These are phyloP conservation scores for Napeogenes inachia DNA, from an alignment of 2,888 invertebrate genomes.

Conservation along the genomic window DNA sequence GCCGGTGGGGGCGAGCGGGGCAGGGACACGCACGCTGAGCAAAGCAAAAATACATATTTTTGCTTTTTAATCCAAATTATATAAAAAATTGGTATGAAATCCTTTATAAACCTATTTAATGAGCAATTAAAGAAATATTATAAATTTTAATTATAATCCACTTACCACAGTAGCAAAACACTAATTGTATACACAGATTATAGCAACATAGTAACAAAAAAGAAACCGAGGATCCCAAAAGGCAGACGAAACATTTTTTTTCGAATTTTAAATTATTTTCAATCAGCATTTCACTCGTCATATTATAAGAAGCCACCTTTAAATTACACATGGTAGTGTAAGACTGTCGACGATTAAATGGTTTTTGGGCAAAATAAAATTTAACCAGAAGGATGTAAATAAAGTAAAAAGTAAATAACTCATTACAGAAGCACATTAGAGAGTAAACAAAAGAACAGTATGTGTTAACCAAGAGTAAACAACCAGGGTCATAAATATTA, in stretches of 20 bases:
- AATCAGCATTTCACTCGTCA: slow-evolving; percentile 6
- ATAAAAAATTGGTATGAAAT: too few relatives aligned
- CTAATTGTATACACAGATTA: slow-evolving; percentile 46
- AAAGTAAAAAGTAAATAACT: slow-evolving; percentile 12
- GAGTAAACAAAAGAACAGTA: slow-evolving; percentile 6
- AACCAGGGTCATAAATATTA: background rate
- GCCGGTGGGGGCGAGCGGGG: slow-evolving; percentile 50
- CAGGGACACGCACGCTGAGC: slow-evolving; percentile 29
- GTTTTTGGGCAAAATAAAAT: background rate
- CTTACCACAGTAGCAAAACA: slow-evolving; percentile 51
- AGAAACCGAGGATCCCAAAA: slow-evolving; percentile 35
- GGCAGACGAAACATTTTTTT: slow-evolving; percentile 36
- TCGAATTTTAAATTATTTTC: slow-evolving; percentile 15
- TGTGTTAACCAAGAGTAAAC: background rate
- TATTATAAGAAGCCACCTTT: slow-evolving; percentile 12
- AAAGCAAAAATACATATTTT: too few relatives aligned
- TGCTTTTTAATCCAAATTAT: too few relatives aligned
- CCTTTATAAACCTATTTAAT: too few relatives aligned
- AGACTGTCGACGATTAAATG: slow-evolving; percentile 5
- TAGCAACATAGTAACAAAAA: slow-evolving; percentile 46
- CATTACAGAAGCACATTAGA: slow-evolving; percentile 4
- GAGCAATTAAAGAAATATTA: too few relatives aligned
- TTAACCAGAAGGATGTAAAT: background rate
- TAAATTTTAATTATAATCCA: too few relatives aligned
- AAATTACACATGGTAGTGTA: slow-evolving; percentile 15